phyloP scores from a whole-genome alignment of 2,797 vertebrate species.

The Centroberyx gerrardi region DNA sequence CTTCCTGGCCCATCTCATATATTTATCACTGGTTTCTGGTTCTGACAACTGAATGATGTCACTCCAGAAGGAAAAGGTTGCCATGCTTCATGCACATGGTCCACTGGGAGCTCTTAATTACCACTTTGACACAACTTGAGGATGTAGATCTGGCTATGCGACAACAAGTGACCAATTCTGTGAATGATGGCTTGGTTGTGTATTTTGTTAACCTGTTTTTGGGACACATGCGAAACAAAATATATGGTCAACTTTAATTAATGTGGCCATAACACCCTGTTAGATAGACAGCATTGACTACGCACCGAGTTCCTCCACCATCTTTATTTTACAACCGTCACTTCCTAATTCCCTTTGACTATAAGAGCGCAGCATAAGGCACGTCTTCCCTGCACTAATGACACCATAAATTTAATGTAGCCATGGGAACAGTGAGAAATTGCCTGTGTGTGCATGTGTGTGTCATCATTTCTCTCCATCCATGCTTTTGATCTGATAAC shows the following conservation, averaged over 20 bases:
- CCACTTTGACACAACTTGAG: conserved; percentile 11
- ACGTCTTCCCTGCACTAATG: conserved; percentile 28
- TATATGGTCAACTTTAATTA: not conserved
- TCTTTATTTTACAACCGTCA: not conserved
- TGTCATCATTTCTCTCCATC: conserved; percentile 29
- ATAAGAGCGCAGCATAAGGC: not conserved
- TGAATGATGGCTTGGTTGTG: conserved; percentile 12
- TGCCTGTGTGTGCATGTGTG: conserved; percentile 41
- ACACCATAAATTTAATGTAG: conserved; percentile 47
- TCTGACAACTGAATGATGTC: conserved; percentile 5
- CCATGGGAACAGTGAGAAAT: conserved; percentile 41
- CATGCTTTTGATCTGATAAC: conserved; percentile 33
- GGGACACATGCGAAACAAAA: not conserved
- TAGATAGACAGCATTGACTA: not conserved
- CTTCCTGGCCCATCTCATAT: not conserved
- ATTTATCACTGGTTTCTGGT: conserved; percentile 1
- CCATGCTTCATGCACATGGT: conserved; percentile 12
- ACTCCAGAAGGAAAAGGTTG: not conserved
- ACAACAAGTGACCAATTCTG: not conserved
- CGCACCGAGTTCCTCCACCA: not conserved
- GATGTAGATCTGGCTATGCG: conserved; percentile 10
- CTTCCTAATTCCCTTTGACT: not conserved
- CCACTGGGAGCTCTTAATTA: conserved; percentile 15
- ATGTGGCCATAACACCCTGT: not conserved
- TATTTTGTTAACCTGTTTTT: not conserved